A percentile compares a stretch with the other conserved stretches of the same genome.
phyloP scores from a whole-genome alignment of 2,113 vertebrate genomes.

The Cynocephalus volans region DNA sequence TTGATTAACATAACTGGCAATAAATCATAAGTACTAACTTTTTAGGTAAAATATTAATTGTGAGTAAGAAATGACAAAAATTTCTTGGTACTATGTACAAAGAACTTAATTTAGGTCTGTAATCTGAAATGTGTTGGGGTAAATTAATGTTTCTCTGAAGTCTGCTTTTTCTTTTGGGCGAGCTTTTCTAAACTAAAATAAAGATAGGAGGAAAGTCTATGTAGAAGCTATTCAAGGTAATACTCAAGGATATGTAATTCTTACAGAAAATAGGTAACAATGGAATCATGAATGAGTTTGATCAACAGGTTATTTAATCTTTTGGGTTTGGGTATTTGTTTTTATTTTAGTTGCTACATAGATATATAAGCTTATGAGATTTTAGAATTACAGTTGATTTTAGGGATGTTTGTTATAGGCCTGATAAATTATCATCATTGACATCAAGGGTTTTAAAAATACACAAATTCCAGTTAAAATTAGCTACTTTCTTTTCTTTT shows the following conservation, averaged over 20 bases:
- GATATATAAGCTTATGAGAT: neutral
- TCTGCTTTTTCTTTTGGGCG: constrained; percentile 66
- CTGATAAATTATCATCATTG: neutral
- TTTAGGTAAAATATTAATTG: constrained; percentile 70
- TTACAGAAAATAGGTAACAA: constrained; percentile 64
- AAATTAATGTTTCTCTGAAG: constrained; percentile 76
- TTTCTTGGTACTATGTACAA: constrained; percentile 70
- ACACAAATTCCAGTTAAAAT: constrained; percentile 40
- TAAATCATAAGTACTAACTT: constrained; percentile 79
- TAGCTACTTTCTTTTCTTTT: neutral
- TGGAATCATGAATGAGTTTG: constrained; percentile 62
- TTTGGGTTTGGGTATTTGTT: neutral
- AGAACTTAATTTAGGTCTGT: constrained; percentile 83
- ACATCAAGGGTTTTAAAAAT: neutral
- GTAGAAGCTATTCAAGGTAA: neutral
- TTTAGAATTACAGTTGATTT: constrained; percentile 39
- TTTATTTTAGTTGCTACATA: constrained; percentile 1
- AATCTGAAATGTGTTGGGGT: constrained; percentile 84
- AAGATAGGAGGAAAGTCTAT: constrained; percentile 48
- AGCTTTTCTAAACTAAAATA: constrained; percentile 75
- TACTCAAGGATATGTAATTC: constrained; percentile 43
- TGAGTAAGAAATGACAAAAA: constrained; percentile 64
- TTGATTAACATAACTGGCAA: constrained; percentile 72
- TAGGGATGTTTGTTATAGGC: constrained; percentile 33
- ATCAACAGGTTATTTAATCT: constrained; percentile 61